Evolutionary conservation across 2,888 invertebrate genomes (phyloP), one percentile per base, ranked within the genome.

Genomic region (Caenorhabditis wallacei): DNA sequence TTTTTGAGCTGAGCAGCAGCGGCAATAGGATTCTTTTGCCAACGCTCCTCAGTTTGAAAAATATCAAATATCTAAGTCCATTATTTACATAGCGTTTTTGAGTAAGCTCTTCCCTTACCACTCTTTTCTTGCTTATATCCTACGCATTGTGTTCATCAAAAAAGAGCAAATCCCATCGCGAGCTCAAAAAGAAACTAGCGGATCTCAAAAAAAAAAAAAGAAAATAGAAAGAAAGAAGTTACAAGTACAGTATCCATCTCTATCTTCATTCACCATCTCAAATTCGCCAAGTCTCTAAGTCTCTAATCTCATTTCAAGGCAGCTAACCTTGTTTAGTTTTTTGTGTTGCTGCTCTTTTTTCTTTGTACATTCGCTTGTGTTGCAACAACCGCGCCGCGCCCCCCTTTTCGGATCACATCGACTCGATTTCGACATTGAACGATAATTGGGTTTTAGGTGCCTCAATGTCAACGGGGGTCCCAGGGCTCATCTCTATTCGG

Each of bases 391-490:
- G 26, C 46, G 4, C 24, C 24, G 24, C 26, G 20, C 13, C 20
- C 16, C 30, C 18, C n/a, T n/a, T n/a, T n/a, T n/a, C 48, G 61
- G 51, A 61, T 59, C 59, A 68, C 59, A 68, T 66, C 59, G 59
- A 59, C 61, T 76, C 76, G 59, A 76, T 68, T 76, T 76, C 75
- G 76, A 69, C 78, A 78, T 78, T 69, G 78, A 78, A 78, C 78
- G 78, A 78, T 78, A 78, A 78, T 78, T 78, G 69, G 57, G 78
- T 78, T 78, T 78, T 69, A 78, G 78, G 78, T 78, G 78, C 78
- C 78, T 78, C 61, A 78, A 78, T 78, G 69, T 69, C 69, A 61
- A 54, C 69, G 63, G 53, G 66, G 53, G 30, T 64, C 64, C 22
- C 51, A 48, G 51, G 26, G 10, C 48, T 66, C 66, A 66, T 66